Evolutionary conservation across 2,113 vertebrate genomes (phyloP).

Genomic region (Pimephales promelas): DNA sequence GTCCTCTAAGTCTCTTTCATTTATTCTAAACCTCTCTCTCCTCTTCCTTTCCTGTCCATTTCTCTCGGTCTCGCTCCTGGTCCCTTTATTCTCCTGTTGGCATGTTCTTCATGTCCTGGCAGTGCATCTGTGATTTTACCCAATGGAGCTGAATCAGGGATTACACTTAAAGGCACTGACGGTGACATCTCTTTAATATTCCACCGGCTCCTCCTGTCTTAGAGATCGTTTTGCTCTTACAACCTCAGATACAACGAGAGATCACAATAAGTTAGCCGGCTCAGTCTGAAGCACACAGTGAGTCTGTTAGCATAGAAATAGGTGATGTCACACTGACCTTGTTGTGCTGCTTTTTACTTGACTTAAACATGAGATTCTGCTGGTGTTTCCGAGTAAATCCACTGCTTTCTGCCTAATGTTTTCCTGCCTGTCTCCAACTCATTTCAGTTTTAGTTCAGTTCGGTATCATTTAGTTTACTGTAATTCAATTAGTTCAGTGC

Average conservation of each 20-base stretch:
- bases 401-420: not conserved
- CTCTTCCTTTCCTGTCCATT: slow-evolving; percentile 8
- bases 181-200: slow-evolving; percentile 43
- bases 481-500: not conserved
- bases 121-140: slow-evolving; percentile 13
- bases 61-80: slow-evolving; percentile 12
- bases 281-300: not conserved
- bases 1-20: not conserved
- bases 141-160: slow-evolving; percentile 41
- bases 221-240: slow-evolving; percentile 18
- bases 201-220: slow-evolving; percentile 15
- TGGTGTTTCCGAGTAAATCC: not conserved
- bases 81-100: not conserved
- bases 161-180: slow-evolving; percentile 10
- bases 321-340: not conserved
- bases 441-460: not conserved
- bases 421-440: not conserved
- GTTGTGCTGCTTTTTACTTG: not conserved
- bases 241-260: slow-evolving; percentile 27
- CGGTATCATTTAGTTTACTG: not conserved
- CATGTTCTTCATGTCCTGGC: slow-evolving; percentile 30
- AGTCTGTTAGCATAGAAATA: slow-evolving; percentile 10
- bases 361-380: slow-evolving; percentile 11
- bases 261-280: not conserved
- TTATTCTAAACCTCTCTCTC: not conserved